Evolutionary conservation across 2,797 vertebrate genomes (phyloP), one percentile per base, ranked within the genome.

Genomic region (Mico argentatus): DNA sequence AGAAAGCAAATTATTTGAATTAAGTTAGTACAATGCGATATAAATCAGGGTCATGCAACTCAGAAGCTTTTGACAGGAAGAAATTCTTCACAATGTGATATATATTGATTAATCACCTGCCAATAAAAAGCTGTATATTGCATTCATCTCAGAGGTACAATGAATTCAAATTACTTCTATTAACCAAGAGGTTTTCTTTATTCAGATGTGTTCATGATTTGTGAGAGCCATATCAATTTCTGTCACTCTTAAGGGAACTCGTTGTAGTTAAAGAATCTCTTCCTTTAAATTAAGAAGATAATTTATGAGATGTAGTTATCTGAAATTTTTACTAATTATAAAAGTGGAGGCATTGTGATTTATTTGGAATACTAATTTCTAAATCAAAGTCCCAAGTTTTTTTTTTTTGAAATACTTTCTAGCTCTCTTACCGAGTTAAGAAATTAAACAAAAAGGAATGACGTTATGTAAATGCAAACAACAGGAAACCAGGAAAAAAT

Each of bases 121-220:
- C 90, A 93, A 97, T 85, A 24, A 84, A 97, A 95, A 88, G 13
- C 8, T 1, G 0, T 92, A 30, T 81, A 92, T 96, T 89, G 24
- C 1, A 64, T 20, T 79, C 4, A 73, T 95, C 15, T 95, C 22
- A 83, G 57, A 72, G 88, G 11, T 30, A 5, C 33, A 73, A 52
- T 79, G 77, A 98, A 98, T 90, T 94, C 57, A 89, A 91, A 97
- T 90, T 8, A 91, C 41, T 10, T 96, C 10, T 92, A 39, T 94
- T 95, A 91, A 72, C 6, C 59, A 87, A 75, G 61, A 83, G 17
- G 5, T 70, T 12, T 73, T 95, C 52, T 97, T 95, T 92, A 85
- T 82, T 88, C 73, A 94, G 46, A 82, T 30, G 4, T 89, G 55
- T n/a, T 95, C 30, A 17, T 91, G 12, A 61, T 79, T 33, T 19